These are phyloP conservation scores for Orchesella flavescens DNA, from an alignment of 2,888 invertebrate species.

Conservation along the genomic window DNA sequence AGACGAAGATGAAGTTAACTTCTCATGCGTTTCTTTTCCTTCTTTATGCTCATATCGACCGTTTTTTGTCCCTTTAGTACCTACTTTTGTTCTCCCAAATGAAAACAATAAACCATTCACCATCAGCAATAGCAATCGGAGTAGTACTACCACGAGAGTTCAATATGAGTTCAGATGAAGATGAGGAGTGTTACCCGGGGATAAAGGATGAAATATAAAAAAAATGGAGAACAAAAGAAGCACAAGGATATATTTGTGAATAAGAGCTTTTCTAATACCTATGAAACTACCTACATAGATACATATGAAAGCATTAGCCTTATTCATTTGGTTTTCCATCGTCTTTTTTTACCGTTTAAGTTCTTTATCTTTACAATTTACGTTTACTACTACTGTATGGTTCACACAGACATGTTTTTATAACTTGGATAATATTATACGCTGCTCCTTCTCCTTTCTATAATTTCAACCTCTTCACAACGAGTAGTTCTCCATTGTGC, in stretches of 20 bases:
- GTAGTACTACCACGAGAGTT: constrained; percentile 12
- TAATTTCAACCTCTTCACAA: background rate
- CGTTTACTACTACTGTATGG: too few relatives aligned
- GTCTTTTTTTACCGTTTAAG: background rate
- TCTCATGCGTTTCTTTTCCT: background rate
- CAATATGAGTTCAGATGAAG: constrained; percentile 39
- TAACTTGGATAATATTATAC: too few relatives aligned
- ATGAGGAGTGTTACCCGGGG: background rate
- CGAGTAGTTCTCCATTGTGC: background rate
- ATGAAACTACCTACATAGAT: too few relatives aligned
- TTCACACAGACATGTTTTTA: too few relatives aligned
- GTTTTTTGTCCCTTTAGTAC: constrained; percentile 44
- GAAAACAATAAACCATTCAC: constrained; percentile 59
- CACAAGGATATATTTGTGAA: constrained; percentile 1
- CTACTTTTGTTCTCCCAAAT: constrained; percentile 38
- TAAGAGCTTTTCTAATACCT: constrained; percentile 2
- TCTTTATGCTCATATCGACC: constrained; percentile 55
- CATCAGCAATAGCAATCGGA: constrained; percentile 21
- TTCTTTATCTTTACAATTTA: too few relatives aligned
- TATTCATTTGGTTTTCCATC: background rate
- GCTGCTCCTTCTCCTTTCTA: background rate
- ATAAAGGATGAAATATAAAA: constrained; percentile 14
- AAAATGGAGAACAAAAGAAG: background rate
- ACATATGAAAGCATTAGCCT: too few relatives aligned
- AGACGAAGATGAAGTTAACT: constrained; percentile 20